Base-by-base conservation (phyloP, 1,140 invertebrate species). In the Schlechtendalia chinensis region DNA sequence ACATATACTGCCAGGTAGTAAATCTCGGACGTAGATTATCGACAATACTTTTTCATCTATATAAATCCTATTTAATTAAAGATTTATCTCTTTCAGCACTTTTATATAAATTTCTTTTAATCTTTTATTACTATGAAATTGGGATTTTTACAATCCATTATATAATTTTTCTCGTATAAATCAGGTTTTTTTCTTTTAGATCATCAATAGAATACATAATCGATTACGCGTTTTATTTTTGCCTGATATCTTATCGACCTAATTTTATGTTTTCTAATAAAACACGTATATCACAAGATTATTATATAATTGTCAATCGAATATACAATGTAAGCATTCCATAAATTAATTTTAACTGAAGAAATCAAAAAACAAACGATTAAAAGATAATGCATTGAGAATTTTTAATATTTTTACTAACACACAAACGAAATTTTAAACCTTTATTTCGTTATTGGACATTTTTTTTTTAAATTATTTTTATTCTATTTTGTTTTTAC, bases 51-150 rank as follows among this genome's bases (percentile, higher is more conserved):
- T 69, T 50, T 17, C 22, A 69, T 50, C 45, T 39, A 69, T 69
- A 69, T 69, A 50, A 50, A 69, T 50, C 39, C 10, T 50, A 69
- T 50, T 69, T 69, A 69, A 50, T 69, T 69, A 39, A 69, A 69
- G 1, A 47, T 69, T 24, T 50, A 69, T 19, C 39, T 5, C 16
- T 69, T 10, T 50, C 22, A 69, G 67, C 39, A 12, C 45, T 69
- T 69, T 69, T 27, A 24, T 50, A 50, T 17, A 69, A 24, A 14
- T 69, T 50, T 50, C 67, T 50, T 69, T 24, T n/a, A 69, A 50
- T 69, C 4, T 67, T 69, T 47, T 50, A 69, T 69, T 50, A 69
- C 32, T 50, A 50, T 50, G 27, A 3, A 69, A 11, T 14, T 19
- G 1, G 67, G 22, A 50, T 69, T 50, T 47, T 22, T 69, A 24